Evolutionary conservation across 2,888 invertebrate genomes (phyloP).

Genomic region (Melolontha melolontha): DNA sequence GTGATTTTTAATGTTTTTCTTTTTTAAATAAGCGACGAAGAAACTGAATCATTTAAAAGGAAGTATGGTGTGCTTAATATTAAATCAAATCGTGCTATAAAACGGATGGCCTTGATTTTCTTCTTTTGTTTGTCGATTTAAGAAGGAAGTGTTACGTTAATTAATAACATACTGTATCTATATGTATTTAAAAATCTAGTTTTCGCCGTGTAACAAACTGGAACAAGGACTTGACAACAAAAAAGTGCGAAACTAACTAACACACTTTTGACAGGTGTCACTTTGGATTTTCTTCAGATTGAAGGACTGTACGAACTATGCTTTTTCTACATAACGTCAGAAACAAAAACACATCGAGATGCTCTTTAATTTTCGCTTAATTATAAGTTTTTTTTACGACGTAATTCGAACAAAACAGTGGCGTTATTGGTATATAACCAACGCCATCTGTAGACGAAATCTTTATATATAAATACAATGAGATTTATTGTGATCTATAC

Average conservation of each 20-base stretch:
- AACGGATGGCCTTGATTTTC: constrained; percentile 18
- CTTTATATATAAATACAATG: constrained; percentile 25
- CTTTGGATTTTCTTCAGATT: too few species aligned
- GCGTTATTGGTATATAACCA: neutral
- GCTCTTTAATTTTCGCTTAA: too few species aligned
- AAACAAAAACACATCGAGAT: too few species aligned
- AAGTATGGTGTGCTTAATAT: neutral
- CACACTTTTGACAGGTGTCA: too few species aligned
- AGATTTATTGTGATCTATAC: constrained; percentile 32
- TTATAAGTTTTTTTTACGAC: too few species aligned
- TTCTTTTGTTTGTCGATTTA: constrained; percentile 8
- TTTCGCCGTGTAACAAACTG: too few species aligned
- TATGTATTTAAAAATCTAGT: too few species aligned
- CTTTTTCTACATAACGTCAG: too few species aligned
- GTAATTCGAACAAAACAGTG: neutral
- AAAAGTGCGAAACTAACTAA: too few species aligned
- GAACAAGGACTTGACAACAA: too few species aligned
- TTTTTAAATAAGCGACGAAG: neutral
- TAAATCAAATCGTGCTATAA: neutral
- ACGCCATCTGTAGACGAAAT: constrained; percentile 3
- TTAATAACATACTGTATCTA: too few species aligned
- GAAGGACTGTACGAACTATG: too few species aligned
- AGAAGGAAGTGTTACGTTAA: neutral
- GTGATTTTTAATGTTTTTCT: neutral
- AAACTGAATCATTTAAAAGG: neutral